phyloP scores from a whole-genome alignment of 2,888 invertebrate genomes.

The Megamerina dolium region DNA sequence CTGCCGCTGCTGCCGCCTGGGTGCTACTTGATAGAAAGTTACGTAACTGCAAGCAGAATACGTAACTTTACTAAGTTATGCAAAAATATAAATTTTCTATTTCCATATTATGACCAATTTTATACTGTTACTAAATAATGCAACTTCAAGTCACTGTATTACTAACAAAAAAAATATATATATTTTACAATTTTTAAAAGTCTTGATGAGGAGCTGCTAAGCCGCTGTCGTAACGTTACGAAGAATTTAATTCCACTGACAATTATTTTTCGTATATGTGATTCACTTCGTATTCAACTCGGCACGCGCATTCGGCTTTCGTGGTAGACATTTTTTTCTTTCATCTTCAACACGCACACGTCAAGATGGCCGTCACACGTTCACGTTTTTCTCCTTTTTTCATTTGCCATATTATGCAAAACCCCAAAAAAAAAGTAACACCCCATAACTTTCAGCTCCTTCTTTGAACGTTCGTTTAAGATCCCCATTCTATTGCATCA shows the following conservation, averaged over 20 bases:
- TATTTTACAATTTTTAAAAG: constrained; percentile 12
- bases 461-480: too few species aligned
- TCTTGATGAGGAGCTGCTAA: constrained; percentile 7
- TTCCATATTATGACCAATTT: too few species aligned
- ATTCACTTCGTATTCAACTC: constrained; percentile 11
- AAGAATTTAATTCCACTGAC: constrained; percentile 13
- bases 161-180: too few species aligned
- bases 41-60: constrained; percentile 14
- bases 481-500: too few species aligned
- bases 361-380: constrained; percentile 18
- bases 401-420: too few species aligned
- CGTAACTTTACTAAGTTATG: constrained; percentile 17
- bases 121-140: too few species aligned
- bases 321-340: constrained; percentile 16
- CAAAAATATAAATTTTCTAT: too few species aligned
- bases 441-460: too few species aligned
- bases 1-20: constrained; percentile 5
- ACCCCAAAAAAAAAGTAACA: background rate
- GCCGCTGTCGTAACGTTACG: constrained; percentile 17
- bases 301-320: constrained; percentile 8
- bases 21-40: constrained; percentile 9
- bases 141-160: too few species aligned
- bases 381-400: background rate
- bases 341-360: constrained; percentile 9
- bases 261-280: constrained; percentile 6